A percentile compares a stretch with the other conserved stretches of the same genome.
phyloP scores from a whole-genome alignment of 2,888 invertebrate species.

The Linnaemya vulpina region DNA sequence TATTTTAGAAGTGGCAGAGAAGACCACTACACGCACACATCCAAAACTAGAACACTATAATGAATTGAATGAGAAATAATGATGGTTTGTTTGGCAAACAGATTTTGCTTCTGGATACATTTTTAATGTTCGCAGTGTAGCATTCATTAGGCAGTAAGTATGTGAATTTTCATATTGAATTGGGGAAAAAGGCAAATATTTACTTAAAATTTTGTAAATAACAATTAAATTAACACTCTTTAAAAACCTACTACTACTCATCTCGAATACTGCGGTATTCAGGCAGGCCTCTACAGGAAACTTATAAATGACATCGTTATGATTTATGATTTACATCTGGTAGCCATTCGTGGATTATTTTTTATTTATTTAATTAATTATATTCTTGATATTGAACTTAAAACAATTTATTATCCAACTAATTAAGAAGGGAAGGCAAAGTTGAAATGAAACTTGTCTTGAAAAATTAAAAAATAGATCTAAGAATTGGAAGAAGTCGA shows the following conservation, averaged over 20 bases:
- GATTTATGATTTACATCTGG: not conserved
- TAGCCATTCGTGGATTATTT: not conserved
- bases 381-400: no score
- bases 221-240: not conserved
- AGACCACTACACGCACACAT: conserved; percentile 31
- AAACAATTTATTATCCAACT: no score
- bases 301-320: not conserved
- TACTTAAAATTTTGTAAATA: not conserved
- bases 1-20: not conserved
- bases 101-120: not conserved
- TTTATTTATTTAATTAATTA: no score
- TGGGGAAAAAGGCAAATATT: not conserved
- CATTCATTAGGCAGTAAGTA: not conserved
- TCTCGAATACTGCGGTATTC: not conserved
- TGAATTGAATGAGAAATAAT: conserved; percentile 23
- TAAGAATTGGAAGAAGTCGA: not conserved
- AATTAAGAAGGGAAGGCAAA: no score
- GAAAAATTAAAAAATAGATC: not conserved
- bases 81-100: conserved; percentile 27
- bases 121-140: not conserved
- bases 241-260: not conserved
- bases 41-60: conserved; percentile 7
- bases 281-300: not conserved
- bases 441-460: no score
- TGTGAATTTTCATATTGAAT: not conserved